Percentiles rank a stretch among this genome's conserved stretches.
Conservation (phyloP, 92 coral and sea anemone species). For the Bergia puertoricense region DNA sequence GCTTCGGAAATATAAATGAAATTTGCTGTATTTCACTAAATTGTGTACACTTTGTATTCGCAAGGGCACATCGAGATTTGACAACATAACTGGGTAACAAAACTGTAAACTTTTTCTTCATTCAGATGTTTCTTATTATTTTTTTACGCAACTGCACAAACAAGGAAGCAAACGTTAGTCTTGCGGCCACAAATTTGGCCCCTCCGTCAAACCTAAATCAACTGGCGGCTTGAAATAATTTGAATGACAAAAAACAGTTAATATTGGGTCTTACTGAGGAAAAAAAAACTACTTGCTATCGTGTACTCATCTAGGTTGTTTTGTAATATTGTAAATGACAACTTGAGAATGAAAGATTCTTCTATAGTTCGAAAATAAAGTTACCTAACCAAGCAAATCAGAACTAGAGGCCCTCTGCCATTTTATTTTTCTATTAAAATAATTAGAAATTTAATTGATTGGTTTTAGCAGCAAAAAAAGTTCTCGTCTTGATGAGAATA, state of each 20-base stretch:
- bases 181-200: slow-evolving; percentile 9
- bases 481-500: neutral
- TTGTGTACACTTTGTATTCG: slow-evolving; percentile 32
- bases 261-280: neutral
- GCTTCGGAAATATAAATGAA: neutral
- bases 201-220: neutral
- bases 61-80: neutral
- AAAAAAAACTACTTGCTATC: neutral
- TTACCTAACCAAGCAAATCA: neutral
- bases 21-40: neutral
- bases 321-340: neutral
- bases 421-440: neutral
- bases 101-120: neutral
- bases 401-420: neutral
- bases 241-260: neutral
- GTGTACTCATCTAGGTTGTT: neutral
- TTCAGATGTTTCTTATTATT: neutral
- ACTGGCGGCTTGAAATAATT: neutral
- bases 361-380: no score
- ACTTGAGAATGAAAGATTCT: no score
- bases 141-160: neutral
- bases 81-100: neutral
- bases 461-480: slow-evolving; percentile 9
- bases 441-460: slow-evolving; percentile 4
- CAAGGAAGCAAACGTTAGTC: neutral